These are phyloP conservation scores for Brachyhypopomus occidentalis DNA, from an alignment of 2,113 vertebrate genomes.

Conservation along the genomic window DNA sequence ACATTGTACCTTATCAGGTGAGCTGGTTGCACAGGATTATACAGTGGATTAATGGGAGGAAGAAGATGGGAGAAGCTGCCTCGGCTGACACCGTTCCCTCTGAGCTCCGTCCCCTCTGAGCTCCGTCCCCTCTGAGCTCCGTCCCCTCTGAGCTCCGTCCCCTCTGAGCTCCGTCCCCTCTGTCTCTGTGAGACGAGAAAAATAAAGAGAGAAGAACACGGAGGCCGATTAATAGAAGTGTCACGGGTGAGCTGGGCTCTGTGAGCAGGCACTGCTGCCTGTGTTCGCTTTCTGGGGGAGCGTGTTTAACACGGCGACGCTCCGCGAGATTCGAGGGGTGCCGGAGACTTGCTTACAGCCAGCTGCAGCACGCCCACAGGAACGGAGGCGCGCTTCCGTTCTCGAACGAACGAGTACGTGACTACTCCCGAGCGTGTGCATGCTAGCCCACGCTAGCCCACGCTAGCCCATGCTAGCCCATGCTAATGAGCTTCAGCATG, in stretches of 20 bases:
- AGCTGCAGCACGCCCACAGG: background rate
- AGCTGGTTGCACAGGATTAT: conserved; percentile 46
- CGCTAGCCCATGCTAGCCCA: no score
- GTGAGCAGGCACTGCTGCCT: background rate
- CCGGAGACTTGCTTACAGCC: background rate
- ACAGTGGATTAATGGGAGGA: conserved; percentile 46
- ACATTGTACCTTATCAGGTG: conserved; percentile 27
- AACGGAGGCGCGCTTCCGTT: background rate
- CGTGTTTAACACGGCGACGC: background rate
- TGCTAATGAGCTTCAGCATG: no score
- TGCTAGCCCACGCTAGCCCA: no score
- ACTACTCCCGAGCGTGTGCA: background rate
- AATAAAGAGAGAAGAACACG: conserved; percentile 14
- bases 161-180: conserved; percentile 8
- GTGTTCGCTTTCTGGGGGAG: background rate
- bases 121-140: conserved; percentile 11
- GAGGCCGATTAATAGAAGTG: conserved; percentile 38
- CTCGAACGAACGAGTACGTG: no score
- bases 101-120: conserved; percentile 9
- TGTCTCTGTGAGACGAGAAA: background rate
- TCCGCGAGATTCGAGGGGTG: background rate
- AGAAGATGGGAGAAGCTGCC: conserved; percentile 1
- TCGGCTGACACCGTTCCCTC: background rate
- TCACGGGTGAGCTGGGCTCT: conserved; percentile 19
- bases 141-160: conserved; percentile 8